Conservation (phyloP, 2,888 invertebrate genomes). For the Cremastinae sp. region DNA sequence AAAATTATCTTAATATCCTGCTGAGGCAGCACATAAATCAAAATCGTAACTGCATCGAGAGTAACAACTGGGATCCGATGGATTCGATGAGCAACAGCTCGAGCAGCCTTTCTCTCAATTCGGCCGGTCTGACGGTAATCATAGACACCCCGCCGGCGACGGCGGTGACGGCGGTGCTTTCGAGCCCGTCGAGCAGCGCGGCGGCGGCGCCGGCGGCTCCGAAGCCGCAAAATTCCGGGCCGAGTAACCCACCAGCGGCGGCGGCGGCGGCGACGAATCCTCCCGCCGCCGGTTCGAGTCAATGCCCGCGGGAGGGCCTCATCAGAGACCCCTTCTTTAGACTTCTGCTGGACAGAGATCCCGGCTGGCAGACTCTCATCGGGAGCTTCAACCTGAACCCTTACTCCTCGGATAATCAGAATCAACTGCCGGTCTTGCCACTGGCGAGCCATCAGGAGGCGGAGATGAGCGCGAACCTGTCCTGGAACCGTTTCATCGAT, state of each 20-base stretch:
- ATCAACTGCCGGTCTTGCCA: slow-evolving; percentile 74
- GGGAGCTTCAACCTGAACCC: slow-evolving; percentile 69
- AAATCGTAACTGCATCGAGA: slow-evolving; percentile 59
- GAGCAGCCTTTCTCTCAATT: slow-evolving; percentile 81
- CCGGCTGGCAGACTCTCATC: slow-evolving; percentile 73
- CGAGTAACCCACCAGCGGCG: slow-evolving; percentile 69
- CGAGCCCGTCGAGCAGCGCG: slow-evolving; percentile 70
- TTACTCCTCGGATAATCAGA: slow-evolving; percentile 67
- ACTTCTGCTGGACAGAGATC: slow-evolving; percentile 74
- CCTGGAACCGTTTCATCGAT: slow-evolving; percentile 83
- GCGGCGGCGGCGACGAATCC: too few relatives aligned
- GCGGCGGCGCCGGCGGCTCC: slow-evolving; percentile 59
- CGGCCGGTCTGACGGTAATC: slow-evolving; percentile 78
- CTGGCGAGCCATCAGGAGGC: slow-evolving; percentile 83
- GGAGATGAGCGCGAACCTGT: slow-evolving; percentile 82
- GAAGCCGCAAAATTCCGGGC: slow-evolving; percentile 71
- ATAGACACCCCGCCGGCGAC: slow-evolving; percentile 79
- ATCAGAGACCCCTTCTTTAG: slow-evolving; percentile 75
- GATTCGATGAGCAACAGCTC: slow-evolving; percentile 81
- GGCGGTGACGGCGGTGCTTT: too few relatives aligned
- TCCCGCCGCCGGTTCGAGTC: slow-evolving; percentile 82
- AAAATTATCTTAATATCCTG: slow-evolving; percentile 76
- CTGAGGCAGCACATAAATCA: slow-evolving; percentile 73
- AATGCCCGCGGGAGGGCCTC: slow-evolving; percentile 78
- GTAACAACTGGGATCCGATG: slow-evolving; percentile 77